phyloP scores from a whole-genome alignment of 2,797 vertebrate species.

The Ispidina lecontei region DNA sequence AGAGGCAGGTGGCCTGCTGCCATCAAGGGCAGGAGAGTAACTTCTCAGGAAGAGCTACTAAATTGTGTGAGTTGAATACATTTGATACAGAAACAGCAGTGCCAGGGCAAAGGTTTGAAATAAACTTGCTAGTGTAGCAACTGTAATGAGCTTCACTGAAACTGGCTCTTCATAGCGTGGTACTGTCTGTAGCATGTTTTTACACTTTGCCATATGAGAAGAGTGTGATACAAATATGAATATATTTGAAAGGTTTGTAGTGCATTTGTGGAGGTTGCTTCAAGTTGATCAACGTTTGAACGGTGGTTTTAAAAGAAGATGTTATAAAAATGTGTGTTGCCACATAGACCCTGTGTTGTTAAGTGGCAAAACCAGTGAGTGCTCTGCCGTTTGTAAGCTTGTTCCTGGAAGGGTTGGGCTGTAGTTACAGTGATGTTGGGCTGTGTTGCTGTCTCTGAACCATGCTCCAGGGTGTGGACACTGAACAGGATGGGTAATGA shows the following conservation, averaged over 20 bases:
- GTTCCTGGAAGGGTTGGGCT: neutral
- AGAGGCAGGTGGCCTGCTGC: constrained; percentile 11
- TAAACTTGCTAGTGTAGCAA: neutral
- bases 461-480: neutral
- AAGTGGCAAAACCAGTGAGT: neutral
- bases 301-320: neutral
- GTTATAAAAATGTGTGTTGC: neutral
- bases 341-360: neutral
- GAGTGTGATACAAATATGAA: neutral
- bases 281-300: neutral
- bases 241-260: neutral
- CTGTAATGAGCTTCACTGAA: neutral
- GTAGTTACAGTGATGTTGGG: neutral
- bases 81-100: neutral
- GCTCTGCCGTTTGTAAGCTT: neutral
- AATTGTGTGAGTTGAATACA: neutral
- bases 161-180: fast-evolving
- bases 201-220: neutral
- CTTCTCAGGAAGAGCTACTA: neutral
- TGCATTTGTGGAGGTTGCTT: neutral
- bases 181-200: neutral
- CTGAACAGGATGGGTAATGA: neutral
- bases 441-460: neutral
- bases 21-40: neutral
- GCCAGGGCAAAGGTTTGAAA: neutral